A percentile compares a stretch with the other conserved stretches of the same genome.
phyloP scores from a whole-genome alignment of 1,140 invertebrate species.

The Paralvinella palmiformis region DNA sequence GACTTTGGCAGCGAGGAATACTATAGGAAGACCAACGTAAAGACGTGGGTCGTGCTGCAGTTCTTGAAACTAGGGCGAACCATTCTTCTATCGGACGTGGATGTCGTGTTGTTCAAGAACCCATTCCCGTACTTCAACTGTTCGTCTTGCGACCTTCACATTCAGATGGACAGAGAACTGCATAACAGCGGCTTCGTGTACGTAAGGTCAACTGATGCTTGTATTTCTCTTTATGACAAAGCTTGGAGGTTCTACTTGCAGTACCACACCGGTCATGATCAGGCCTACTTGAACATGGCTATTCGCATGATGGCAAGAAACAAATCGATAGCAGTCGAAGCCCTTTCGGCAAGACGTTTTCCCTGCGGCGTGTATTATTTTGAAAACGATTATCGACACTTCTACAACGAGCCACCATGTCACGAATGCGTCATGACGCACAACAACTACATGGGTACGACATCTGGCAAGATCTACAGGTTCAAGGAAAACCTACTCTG shows the following conservation, averaged over 20 bases:
- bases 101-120: conserved; percentile 19
- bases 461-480: conserved; percentile 17
- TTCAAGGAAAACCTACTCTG: conserved; percentile 20
- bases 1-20: conserved; percentile 15
- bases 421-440: conserved; percentile 19
- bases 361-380: conserved; percentile 20
- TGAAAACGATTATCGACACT: conserved; percentile 13
- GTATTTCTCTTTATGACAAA: conserved; percentile 2
- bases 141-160: conserved; percentile 10
- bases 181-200: conserved; percentile 19
- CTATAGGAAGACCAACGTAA: conserved; percentile 15
- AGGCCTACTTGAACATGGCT: conserved; percentile 18
- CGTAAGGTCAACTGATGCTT: conserved; percentile 1
- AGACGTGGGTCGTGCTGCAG: conserved; percentile 17
- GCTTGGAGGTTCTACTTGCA: conserved; percentile 15
- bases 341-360: conserved; percentile 8
- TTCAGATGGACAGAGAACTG: conserved; percentile 18
- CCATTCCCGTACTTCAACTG: conserved; percentile 16
- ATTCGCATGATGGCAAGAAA: background rate
- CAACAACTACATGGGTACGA: conserved; percentile 20
- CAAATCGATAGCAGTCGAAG: background rate
- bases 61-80: background rate
- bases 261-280: conserved; percentile 16
- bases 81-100: conserved; percentile 14
- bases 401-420: conserved; percentile 18